Conservation (phyloP, 2,797 vertebrate genomes). For the Coccyzus lansbergi region DNA sequence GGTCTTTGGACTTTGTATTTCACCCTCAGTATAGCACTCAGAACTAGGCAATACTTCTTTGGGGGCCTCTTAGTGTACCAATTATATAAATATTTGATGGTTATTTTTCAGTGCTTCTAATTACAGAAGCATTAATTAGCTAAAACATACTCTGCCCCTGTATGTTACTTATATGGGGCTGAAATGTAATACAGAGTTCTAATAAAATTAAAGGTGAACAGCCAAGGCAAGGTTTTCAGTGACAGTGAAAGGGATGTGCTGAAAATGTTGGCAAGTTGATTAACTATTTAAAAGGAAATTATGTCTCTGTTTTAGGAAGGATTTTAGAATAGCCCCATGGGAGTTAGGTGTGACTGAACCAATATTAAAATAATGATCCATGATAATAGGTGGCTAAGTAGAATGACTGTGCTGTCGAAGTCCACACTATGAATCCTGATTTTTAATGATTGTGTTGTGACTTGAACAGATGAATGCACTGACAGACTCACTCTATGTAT, state of each 20-base stretch:
- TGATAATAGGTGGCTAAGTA: not conserved
- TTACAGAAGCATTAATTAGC: conserved; percentile 56
- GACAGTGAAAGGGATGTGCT: not conserved
- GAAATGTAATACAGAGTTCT: conserved; percentile 43
- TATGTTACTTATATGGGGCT: conserved; percentile 27
- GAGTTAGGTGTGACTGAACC: not conserved
- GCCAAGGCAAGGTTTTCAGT: not conserved
- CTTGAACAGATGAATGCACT: not conserved
- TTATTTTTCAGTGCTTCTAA: conserved; percentile 13
- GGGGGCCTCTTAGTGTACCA: not conserved
- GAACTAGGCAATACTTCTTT: not conserved
- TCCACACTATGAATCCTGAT: not conserved
- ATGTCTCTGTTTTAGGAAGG: not conserved
- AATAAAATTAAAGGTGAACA: conserved; percentile 30
- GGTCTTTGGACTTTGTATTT: not conserved
- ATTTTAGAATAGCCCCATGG: not conserved
- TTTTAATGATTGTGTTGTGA: not conserved
- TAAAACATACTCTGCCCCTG: conserved; percentile 10
- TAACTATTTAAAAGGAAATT: conserved; percentile 23
- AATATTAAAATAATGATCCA: not conserved
- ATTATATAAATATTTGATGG: conserved; percentile 57
- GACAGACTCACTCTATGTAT: not conserved
- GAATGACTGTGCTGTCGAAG: not conserved
- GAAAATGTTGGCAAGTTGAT: conserved; percentile 8
- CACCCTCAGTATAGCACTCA: not conserved